phyloP scores from a whole-genome alignment of 2,888 invertebrate species.

The Pteria penguin region DNA sequence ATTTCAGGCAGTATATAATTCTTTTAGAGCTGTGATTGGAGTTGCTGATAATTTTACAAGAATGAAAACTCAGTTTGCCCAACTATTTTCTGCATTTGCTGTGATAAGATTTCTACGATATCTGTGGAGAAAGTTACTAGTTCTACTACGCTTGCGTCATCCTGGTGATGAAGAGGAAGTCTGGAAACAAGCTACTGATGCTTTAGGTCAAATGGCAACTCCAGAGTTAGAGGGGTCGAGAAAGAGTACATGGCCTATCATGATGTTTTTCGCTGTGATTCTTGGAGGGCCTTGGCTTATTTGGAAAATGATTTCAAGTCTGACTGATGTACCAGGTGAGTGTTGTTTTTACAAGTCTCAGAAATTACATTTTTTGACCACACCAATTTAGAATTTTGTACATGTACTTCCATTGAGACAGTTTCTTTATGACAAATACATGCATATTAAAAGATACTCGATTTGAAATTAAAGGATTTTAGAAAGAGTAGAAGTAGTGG shows the following conservation, averaged over 20 bases:
- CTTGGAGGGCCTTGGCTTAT: conserved; percentile 95
- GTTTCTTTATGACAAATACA: too few relatives aligned
- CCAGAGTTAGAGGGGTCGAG: conserved; percentile 79
- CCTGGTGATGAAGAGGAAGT: conserved; percentile 78
- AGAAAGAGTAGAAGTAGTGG: too few relatives aligned
- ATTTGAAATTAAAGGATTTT: too few relatives aligned
- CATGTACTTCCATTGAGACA: too few relatives aligned
- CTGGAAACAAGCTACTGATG: conserved; percentile 75
- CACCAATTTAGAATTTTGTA: too few relatives aligned
- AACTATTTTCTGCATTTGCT: conserved; percentile 93
- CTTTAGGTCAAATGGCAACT: conserved; percentile 67
- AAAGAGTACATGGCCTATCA: conserved; percentile 90
- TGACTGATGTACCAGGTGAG: conserved; percentile 32
- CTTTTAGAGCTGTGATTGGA: conserved; percentile 95
- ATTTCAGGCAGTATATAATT: conserved; percentile 95
- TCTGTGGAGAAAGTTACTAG: conserved; percentile 88
- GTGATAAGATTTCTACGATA: conserved; percentile 89
- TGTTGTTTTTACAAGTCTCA: neutral
- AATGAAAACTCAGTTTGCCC: conserved; percentile 89
- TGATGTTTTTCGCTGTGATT: conserved; percentile 93
- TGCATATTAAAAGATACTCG: too few relatives aligned
- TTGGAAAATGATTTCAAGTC: conserved; percentile 85
- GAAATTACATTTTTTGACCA: neutral
- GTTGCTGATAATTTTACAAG: conserved; percentile 97
- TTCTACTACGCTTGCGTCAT: conserved; percentile 82